Conservation (phyloP, 2,113 vertebrate genomes). For the Chloroceryle aenea region DNA sequence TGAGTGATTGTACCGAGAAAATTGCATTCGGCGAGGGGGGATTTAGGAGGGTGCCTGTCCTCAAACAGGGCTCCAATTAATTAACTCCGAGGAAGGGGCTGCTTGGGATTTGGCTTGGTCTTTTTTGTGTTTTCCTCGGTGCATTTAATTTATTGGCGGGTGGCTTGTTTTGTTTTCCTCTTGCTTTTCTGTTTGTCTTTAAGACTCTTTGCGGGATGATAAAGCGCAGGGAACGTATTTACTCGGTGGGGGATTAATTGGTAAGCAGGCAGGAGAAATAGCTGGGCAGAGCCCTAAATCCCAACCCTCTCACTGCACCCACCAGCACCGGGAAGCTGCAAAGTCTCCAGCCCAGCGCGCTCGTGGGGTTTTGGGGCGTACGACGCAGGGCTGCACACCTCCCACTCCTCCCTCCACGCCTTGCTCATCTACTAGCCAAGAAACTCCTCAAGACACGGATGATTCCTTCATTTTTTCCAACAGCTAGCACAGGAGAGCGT, state of each 20-base stretch:
- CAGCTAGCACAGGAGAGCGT: neutral
- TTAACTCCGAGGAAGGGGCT: constrained; percentile 71
- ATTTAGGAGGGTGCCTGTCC: constrained; percentile 72
- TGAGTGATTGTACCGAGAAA: constrained; percentile 73
- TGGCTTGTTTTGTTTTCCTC: neutral
- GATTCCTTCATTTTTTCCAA: neutral
- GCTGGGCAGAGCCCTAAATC: constrained; percentile 30
- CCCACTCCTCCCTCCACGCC: neutral
- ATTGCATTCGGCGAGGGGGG: constrained; percentile 72
- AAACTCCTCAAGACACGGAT: no score
- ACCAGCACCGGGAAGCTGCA: neutral
- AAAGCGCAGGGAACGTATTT: neutral
- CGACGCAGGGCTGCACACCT: accelerated
- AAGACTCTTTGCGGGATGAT: neutral
- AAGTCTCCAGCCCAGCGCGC: neutral
- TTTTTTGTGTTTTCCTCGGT: constrained; percentile 23
- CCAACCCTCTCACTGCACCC: neutral
- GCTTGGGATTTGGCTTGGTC: neutral
- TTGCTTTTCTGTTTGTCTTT: constrained; percentile 21
- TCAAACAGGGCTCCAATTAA: constrained; percentile 78
- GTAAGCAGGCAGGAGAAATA: constrained; percentile 1
- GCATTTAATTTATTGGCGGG: constrained; percentile 59
- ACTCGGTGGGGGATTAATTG: constrained; percentile 23
- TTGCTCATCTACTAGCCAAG: neutral
- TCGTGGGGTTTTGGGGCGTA: accelerated